Conservation (phyloP, 2,888 invertebrate genomes). For the Eutolmus rufibarbis region DNA sequence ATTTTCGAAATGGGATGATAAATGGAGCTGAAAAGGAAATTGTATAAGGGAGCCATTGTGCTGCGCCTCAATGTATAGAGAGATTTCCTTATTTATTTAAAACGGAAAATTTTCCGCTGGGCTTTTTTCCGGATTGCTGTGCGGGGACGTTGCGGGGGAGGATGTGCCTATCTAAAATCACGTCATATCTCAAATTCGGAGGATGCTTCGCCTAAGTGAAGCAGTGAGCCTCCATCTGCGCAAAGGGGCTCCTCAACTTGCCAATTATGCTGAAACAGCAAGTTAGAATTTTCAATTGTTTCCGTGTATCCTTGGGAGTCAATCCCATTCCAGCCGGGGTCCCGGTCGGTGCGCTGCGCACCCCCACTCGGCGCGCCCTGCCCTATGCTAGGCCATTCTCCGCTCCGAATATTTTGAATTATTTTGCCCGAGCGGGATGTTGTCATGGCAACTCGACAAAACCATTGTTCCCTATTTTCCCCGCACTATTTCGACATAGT, state of each 20-base stretch:
- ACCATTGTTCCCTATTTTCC: slow-evolving; percentile 42
- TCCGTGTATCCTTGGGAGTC: neutral
- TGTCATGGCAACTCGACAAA: slow-evolving; percentile 46
- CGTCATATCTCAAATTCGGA: neutral
- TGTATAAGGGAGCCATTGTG: neutral
- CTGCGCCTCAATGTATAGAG: neutral
- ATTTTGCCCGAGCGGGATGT: slow-evolving; percentile 42
- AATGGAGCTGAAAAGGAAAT: slow-evolving; percentile 11
- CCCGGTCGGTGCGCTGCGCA: neutral
- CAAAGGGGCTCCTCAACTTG: neutral
- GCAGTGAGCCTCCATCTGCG: neutral
- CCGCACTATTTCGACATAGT: slow-evolving; percentile 13
- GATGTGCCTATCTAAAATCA: neutral
- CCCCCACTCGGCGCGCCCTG: neutral
- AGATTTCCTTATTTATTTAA: slow-evolving; percentile 17
- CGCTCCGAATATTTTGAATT: neutral
- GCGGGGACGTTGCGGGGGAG: neutral
- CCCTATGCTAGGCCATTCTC: neutral
- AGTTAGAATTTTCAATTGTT: neutral
- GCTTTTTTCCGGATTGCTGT: neutral
- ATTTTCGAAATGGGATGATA: slow-evolving; percentile 8
- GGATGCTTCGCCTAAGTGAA: neutral
- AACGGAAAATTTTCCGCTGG: neutral
- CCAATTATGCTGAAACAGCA: neutral
- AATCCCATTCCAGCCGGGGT: neutral